phyloP scores from a whole-genome alignment of 2,888 invertebrate genomes.

The Micoletzkya japonica region DNA sequence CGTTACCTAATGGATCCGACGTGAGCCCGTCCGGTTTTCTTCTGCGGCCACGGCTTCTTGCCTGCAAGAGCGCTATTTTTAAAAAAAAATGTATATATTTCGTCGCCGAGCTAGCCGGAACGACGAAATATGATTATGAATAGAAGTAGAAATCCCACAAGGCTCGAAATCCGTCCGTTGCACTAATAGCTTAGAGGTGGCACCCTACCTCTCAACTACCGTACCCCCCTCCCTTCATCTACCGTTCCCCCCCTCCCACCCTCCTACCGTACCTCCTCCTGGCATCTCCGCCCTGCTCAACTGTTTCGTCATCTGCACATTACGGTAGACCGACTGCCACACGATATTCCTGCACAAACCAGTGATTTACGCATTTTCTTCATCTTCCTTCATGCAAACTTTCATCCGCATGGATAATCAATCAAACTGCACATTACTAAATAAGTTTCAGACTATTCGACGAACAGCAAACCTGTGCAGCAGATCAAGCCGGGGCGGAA shows the following conservation, averaged over 20 bases:
- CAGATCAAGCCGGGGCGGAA: constrained; percentile 55
- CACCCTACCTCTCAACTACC: no score
- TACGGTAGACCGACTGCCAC: constrained; percentile 67
- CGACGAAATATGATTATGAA: no score
- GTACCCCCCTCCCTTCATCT: no score
- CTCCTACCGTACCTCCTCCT: constrained; percentile 76
- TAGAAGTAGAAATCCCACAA: no score
- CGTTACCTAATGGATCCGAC: constrained; percentile 88
- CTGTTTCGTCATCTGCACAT: constrained; percentile 75
- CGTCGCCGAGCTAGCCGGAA: no score
- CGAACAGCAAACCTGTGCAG: constrained; percentile 45
- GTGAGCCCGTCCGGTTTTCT: constrained; percentile 84
- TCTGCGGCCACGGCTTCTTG: constrained; percentile 89
- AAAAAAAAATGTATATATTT: no score
- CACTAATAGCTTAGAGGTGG: no score
- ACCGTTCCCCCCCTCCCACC: not conserved
- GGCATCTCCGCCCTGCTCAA: constrained; percentile 82
- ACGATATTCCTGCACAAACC: constrained; percentile 72
- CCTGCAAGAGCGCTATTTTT: no score
- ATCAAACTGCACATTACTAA: no score
- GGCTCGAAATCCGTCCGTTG: no score
- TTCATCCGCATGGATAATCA: constrained; percentile 32
- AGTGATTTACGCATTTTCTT: no score
- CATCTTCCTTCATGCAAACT: constrained; percentile 80
- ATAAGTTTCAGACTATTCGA: no score